These are phyloP conservation scores for Hyposmocoma kahamanoa DNA, from an alignment of 1,140 invertebrate genomes.

Conservation along the genomic window DNA sequence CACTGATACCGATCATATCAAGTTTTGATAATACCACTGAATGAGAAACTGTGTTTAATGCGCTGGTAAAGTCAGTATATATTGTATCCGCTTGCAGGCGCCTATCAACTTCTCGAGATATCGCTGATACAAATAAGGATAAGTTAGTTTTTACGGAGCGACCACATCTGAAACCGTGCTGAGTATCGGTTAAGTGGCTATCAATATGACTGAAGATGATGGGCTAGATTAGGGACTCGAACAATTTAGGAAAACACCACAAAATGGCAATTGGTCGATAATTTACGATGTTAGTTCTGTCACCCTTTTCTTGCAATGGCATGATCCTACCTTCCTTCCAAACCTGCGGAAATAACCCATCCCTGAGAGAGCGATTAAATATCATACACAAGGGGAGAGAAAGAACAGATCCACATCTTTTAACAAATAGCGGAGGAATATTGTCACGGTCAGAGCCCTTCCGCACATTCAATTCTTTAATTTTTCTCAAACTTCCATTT, in stretches of 20 bases:
- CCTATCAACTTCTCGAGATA: background rate
- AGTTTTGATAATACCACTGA: background rate
- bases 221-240: background rate
- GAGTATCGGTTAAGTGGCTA: background rate
- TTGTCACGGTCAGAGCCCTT: conserved; percentile 9
- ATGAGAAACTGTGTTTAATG: background rate
- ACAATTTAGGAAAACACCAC: background rate
- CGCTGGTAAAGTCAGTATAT: background rate
- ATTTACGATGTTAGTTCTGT: conserved; percentile 9
- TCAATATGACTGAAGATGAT: background rate
- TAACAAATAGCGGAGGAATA: conserved; percentile 13
- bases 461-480: conserved; percentile 4
- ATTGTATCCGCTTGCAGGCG: background rate
- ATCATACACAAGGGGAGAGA: conserved; percentile 7
- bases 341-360: conserved; percentile 7
- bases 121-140: background rate
- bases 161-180: background rate
- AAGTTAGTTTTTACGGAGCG: background rate
- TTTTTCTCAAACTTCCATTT: background rate
- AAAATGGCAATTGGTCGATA: background rate
- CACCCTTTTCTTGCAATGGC: conserved; percentile 13
- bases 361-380: conserved; percentile 9
- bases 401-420: conserved; percentile 8
- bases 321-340: conserved; percentile 14
- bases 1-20: background rate